A percentile compares a stretch with the other conserved stretches of the same genome.
These are phyloP conservation scores for Holacanthus passer DNA, from an alignment of 2,113 vertebrate species.

Conservation along the genomic window DNA sequence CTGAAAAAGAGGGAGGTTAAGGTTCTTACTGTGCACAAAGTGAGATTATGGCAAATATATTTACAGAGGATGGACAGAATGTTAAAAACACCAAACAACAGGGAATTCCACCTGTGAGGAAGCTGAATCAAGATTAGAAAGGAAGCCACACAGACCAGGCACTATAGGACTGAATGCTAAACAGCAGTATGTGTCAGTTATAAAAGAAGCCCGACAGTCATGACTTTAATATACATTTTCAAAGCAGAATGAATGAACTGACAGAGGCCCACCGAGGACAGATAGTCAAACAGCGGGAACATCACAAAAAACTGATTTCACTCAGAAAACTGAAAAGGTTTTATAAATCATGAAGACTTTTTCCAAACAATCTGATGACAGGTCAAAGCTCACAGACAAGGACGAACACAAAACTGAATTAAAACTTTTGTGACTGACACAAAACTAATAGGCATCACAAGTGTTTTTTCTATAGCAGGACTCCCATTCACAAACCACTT, in stretches of 20 bases:
- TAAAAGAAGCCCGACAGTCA: constrained; percentile 3
- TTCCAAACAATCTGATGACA: not conserved
- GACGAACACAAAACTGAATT: not conserved
- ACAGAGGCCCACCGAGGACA: not conserved
- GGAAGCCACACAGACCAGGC: not conserved
- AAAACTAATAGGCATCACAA: not conserved
- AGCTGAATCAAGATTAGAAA: constrained; percentile 8
- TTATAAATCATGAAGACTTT: not conserved
- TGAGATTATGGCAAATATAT: not conserved
- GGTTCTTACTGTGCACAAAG: not conserved
- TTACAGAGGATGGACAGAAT: not conserved
- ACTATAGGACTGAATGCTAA: constrained; percentile 4
- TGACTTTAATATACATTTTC: not conserved
- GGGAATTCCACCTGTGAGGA: not conserved
- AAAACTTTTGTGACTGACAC: not conserved
- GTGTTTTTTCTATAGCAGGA: not conserved
- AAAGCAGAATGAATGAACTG: not conserved
- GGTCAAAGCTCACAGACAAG: not conserved
- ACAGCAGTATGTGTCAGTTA: not conserved
- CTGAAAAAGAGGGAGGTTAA: constrained; percentile 71
- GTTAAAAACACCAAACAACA: not conserved
- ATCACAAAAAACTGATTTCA: not conserved
- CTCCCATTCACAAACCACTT: not conserved
- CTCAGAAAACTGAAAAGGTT: not conserved
- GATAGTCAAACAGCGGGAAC: not conserved